These are phyloP conservation scores for Tiliqua scincoides DNA, from an alignment of 2,113 vertebrate species.

Conservation along the genomic window DNA sequence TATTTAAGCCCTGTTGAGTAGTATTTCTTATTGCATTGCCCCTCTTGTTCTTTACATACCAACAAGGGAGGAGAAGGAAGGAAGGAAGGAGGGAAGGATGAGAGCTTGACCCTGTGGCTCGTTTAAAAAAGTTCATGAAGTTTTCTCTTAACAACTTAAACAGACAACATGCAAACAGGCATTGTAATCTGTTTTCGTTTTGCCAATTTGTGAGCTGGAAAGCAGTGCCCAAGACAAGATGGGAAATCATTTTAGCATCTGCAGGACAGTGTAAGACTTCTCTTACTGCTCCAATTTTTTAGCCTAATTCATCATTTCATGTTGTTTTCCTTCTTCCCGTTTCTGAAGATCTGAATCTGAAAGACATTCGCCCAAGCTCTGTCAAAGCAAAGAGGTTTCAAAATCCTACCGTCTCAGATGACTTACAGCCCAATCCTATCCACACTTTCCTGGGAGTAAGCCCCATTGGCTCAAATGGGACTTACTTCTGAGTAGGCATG, in stretches of 20 bases:
- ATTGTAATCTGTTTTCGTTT: not conserved
- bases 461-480: no score
- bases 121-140: not conserved
- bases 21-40: not conserved
- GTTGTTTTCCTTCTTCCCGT: not conserved
- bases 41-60: not conserved
- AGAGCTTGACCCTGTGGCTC: no score
- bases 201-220: not conserved
- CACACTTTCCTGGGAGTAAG: no score
- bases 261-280: not conserved
- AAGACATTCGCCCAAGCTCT: constrained; percentile 12
- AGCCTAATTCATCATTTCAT: constrained; percentile 12
- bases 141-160: not conserved
- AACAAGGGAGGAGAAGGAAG: not conserved
- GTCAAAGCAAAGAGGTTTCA: not conserved
- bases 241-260: not conserved
- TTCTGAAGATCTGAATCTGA: not conserved
- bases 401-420: not conserved
- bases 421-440: no score
- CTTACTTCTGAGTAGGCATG: no score
- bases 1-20: not conserved
- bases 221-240: not conserved
- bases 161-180: not conserved
- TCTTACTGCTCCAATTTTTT: not conserved
- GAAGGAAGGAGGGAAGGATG: not conserved